These are phyloP conservation scores for Iselma pallidipennis DNA, from an alignment of 2,888 invertebrate genomes.

Conservation along the genomic window DNA sequence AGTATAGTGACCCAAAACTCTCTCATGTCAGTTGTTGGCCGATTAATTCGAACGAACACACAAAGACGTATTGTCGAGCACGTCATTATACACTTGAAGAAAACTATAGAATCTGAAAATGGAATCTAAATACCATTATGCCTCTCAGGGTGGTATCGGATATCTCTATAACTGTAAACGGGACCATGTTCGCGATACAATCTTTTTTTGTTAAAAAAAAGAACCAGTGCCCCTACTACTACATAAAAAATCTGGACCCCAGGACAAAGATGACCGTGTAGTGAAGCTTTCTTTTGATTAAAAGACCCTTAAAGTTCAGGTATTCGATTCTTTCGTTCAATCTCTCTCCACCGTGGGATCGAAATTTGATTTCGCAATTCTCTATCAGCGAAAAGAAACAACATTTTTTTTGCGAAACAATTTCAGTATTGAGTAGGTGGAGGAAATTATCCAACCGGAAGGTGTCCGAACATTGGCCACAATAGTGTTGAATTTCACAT, in stretches of 20 bases:
- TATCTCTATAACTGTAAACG: conserved; percentile 40
- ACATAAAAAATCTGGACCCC: conserved; percentile 45
- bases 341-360: conserved; percentile 41
- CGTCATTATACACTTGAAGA: conserved; percentile 42
- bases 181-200: conserved; percentile 35
- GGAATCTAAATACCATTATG: conserved; percentile 45
- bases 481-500: conserved; percentile 32
- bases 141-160: conserved; percentile 43
- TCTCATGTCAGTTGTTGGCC: conserved; percentile 34
- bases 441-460: conserved; percentile 2
- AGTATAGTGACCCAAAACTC: not conserved
- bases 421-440: not conserved
- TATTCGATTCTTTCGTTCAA: conserved; percentile 32
- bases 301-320: conserved; percentile 31
- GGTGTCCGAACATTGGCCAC: conserved; percentile 3
- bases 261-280: conserved; percentile 46
- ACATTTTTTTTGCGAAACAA: not conserved
- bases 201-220: conserved; percentile 32
- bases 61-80: conserved; percentile 34
- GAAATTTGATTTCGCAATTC: conserved; percentile 46
- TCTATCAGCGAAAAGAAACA: conserved; percentile 12
- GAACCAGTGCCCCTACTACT: conserved; percentile 26
- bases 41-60: conserved; percentile 35
- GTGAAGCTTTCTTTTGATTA: conserved; percentile 38
- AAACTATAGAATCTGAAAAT: conserved; percentile 42